phyloP scores from a whole-genome alignment of 1,140 invertebrate genomes.

The Metaphire vulgaris region DNA sequence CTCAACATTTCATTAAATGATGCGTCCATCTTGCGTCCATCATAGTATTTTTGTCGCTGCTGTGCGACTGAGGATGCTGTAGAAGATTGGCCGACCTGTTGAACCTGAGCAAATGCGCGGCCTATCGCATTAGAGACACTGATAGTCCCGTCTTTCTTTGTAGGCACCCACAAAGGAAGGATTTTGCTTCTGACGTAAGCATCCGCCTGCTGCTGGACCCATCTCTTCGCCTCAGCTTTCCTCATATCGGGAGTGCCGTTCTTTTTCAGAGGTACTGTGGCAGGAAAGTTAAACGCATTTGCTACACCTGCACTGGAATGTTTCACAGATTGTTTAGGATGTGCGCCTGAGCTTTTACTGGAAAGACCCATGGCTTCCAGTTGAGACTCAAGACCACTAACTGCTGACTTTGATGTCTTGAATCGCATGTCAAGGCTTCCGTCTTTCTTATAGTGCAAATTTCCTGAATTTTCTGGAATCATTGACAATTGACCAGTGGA shows the following conservation, averaged over 20 bases:
- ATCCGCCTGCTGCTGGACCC: not conserved
- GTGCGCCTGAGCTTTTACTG: not conserved
- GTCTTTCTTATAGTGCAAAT: not conserved
- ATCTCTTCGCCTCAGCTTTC: not conserved
- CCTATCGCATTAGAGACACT: not conserved
- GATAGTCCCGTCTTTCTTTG: not conserved
- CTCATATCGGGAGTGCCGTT: not conserved
- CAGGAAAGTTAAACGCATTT: not conserved
- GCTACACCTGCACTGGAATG: not conserved
- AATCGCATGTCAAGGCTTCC: not conserved
- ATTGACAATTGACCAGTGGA: not conserved
- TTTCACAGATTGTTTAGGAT: not conserved
- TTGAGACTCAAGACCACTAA: not conserved
- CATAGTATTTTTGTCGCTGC: not conserved
- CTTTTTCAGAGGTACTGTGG: not conserved
- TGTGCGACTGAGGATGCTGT: not conserved
- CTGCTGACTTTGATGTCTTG: not conserved
- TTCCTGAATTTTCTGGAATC: not conserved
- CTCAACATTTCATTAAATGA: not conserved
- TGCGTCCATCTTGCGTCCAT: not conserved
- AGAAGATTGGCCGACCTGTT: not conserved
- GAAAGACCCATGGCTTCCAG: not conserved
- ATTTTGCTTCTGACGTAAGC: not conserved
- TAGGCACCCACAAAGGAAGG: not conserved
- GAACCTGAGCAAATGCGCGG: not conserved